These are phyloP conservation scores for Rhagologus leucostigma DNA, from an alignment of 2,113 vertebrate species.

Conservation along the genomic window DNA sequence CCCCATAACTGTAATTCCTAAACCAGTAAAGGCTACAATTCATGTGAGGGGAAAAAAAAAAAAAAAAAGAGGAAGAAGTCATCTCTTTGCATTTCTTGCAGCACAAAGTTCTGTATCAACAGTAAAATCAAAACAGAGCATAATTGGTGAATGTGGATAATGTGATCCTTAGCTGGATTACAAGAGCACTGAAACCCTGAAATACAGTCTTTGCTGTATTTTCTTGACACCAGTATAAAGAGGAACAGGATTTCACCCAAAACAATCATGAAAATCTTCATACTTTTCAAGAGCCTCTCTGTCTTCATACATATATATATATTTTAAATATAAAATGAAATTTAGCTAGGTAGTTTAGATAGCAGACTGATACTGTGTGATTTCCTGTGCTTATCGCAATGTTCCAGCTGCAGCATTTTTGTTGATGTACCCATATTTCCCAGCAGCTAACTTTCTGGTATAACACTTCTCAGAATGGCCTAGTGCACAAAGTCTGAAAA, in stretches of 20 bases:
- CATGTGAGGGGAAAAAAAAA: accelerated
- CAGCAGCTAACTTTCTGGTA: not conserved
- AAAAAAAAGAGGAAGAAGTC: accelerated
- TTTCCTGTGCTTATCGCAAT: not conserved
- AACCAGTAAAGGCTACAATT: not conserved
- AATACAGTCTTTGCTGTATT: not conserved
- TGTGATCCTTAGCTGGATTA: not conserved
- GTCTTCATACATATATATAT: not conserved
- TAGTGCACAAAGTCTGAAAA: not conserved
- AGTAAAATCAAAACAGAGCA: not conserved
- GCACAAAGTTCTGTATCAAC: not conserved
- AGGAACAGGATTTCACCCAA: not conserved
- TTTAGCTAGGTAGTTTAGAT: not conserved
- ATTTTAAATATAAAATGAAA: not conserved
- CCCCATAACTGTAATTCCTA: not conserved
- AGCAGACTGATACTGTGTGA: not conserved
- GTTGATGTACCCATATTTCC: not conserved
- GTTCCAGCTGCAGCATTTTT: not conserved
- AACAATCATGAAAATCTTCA: not conserved
- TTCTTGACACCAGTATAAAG: not conserved
- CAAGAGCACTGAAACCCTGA: not conserved
- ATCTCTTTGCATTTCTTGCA: not conserved
- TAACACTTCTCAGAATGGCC: not conserved
- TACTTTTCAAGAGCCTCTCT: not conserved
- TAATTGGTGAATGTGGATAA: not conserved